These are phyloP conservation scores for Amphibalanus amphitrite DNA, from an alignment of 1,140 invertebrate genomes.

Conservation along the genomic window DNA sequence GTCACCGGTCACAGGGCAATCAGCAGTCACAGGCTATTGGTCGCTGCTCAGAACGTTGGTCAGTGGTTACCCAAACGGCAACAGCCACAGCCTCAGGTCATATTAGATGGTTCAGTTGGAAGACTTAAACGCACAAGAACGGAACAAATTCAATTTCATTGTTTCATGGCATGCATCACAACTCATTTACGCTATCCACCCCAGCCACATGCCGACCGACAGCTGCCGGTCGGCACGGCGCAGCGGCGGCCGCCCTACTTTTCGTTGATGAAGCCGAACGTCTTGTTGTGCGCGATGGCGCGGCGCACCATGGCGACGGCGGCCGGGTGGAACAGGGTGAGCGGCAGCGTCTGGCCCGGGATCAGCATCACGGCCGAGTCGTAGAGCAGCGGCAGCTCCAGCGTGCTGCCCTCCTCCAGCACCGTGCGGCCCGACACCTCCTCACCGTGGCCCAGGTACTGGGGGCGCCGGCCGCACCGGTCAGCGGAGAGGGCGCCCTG, in stretches of 20 bases:
- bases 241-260: background rate
- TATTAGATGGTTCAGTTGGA: no score
- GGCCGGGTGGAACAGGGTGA: slow-evolving; percentile 38
- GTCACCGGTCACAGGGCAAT: no score
- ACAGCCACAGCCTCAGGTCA: no score
- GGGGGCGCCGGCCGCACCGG: no score
- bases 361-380: slow-evolving; percentile 41
- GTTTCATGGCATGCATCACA: slow-evolving; percentile 10
- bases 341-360: slow-evolving; percentile 51
- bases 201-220: no score
- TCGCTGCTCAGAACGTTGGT: no score
- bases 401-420: slow-evolving; percentile 32
- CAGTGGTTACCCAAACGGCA: no score
- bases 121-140: slow-evolving; percentile 8
- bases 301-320: slow-evolving; percentile 36
- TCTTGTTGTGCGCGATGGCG: slow-evolving; percentile 37
- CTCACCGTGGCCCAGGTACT: slow-evolving; percentile 46
- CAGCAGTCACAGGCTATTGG: no score
- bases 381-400: slow-evolving; percentile 38
- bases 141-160: slow-evolving; percentile 6
- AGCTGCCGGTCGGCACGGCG: no score
- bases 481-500: no score
- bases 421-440: slow-evolving; percentile 41
- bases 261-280: slow-evolving; percentile 39
- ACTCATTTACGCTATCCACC: no score